phyloP scores from a whole-genome alignment of 2,888 invertebrate species.

The Drosophila suboccidentalis region DNA sequence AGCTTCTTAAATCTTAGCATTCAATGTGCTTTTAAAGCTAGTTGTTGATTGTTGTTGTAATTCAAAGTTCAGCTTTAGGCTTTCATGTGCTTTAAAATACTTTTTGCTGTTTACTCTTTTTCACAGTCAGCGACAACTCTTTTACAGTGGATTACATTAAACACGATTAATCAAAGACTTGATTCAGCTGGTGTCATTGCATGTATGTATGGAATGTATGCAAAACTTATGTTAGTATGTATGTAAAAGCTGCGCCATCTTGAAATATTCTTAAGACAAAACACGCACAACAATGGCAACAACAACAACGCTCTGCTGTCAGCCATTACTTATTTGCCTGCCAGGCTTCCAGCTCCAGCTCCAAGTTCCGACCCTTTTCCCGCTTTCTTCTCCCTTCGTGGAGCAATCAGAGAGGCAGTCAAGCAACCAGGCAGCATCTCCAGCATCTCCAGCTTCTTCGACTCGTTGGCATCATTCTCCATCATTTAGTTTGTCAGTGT shows the following conservation, averaged over 20 bases:
- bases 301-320: slow-evolving; percentile 44
- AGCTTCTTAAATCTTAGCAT: not conserved
- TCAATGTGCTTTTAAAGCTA: not conserved
- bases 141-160: slow-evolving; percentile 7
- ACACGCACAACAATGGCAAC: slow-evolving; percentile 50
- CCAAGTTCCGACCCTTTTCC: not conserved
- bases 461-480: slow-evolving; percentile 73
- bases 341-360: slow-evolving; percentile 35
- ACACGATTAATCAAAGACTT: slow-evolving; percentile 2
- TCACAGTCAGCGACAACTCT: not conserved
- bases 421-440: slow-evolving; percentile 42
- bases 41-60: too few relatives aligned
- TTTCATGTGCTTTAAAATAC: not conserved
- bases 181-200: slow-evolving; percentile 45
- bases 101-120: not conserved
- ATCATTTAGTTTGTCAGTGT: slow-evolving; percentile 82
- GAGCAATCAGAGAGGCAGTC: slow-evolving; percentile 62
- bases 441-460: slow-evolving; percentile 24
- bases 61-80: not conserved
- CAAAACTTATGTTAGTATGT: slow-evolving; percentile 21
- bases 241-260: slow-evolving; percentile 69
- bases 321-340: slow-evolving; percentile 71
- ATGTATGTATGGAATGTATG: not conserved
- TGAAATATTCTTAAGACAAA: slow-evolving; percentile 68
- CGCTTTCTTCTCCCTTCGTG: slow-evolving; percentile 1